These are phyloP conservation scores for Hipposideros armiger DNA, from an alignment of 2,113 vertebrate species.

Conservation along the genomic window DNA sequence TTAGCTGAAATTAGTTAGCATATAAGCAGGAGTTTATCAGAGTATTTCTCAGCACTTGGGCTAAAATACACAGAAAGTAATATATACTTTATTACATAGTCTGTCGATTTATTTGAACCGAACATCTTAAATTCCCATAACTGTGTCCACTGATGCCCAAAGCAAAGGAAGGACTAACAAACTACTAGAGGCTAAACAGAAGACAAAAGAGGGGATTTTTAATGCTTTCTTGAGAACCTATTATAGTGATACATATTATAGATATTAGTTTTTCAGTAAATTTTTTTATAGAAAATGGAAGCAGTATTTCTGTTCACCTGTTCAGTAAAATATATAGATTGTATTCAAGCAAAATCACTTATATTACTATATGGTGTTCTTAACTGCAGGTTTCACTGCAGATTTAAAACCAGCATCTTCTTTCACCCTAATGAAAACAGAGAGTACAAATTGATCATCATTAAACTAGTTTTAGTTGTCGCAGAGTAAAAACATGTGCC, in stretches of 20 bases:
- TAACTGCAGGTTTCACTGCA: not conserved
- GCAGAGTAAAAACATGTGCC: not conserved
- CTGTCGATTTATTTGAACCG: not conserved
- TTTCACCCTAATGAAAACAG: not conserved
- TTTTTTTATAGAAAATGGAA: constrained; percentile 19
- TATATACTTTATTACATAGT: not conserved
- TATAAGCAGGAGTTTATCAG: not conserved
- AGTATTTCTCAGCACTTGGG: not conserved
- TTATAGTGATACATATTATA: not conserved
- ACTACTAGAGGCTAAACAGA: not conserved
- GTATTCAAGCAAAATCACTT: not conserved
- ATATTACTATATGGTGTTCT: not conserved
- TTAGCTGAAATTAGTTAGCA: not conserved
- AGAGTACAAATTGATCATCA: not conserved
- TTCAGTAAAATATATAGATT: not conserved
- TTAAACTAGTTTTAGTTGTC: not conserved
- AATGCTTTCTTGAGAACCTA: not conserved
- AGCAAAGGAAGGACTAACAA: not conserved
- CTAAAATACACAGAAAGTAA: not conserved
- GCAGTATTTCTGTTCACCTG: not conserved
- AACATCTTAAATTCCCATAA: not conserved
- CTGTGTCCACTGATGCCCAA: not conserved
- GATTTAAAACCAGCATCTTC: not conserved
- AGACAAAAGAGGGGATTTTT: not conserved
- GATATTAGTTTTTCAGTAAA: not conserved